A percentile compares a stretch with the other conserved stretches of the same genome.
Conservation (phyloP, 2,113 vertebrate genomes). For the Elephantulus edwardii region DNA sequence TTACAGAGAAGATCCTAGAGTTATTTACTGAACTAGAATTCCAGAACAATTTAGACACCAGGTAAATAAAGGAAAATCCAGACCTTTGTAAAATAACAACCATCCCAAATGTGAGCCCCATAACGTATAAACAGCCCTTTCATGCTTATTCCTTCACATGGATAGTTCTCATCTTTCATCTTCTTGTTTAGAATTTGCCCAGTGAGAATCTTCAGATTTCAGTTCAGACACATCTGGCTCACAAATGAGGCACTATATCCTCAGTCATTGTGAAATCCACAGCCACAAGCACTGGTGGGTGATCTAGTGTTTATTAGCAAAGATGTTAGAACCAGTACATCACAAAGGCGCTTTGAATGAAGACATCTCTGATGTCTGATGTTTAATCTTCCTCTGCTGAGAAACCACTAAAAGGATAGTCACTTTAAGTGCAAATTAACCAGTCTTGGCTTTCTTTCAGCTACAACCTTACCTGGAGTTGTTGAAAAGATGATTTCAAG, state of each 20-base stretch:
- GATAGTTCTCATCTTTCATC: constrained; percentile 80
- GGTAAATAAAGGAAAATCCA: constrained; percentile 80
- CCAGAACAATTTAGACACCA: constrained; percentile 77
- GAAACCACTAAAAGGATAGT: constrained; percentile 75
- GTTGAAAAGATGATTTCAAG: constrained; percentile 62
- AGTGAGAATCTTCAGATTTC: constrained; percentile 83
- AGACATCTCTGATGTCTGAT: constrained; percentile 82
- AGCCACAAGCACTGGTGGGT: constrained; percentile 65
- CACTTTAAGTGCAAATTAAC: constrained; percentile 68
- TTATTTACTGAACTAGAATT: constrained; percentile 36
- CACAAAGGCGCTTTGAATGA: constrained; percentile 74
- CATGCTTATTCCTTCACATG: constrained; percentile 71
- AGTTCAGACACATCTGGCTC: constrained; percentile 85
- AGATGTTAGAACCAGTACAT: constrained; percentile 54
- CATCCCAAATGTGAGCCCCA: constrained; percentile 60
- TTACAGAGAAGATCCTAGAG: neutral
- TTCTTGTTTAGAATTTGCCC: constrained; percentile 81
- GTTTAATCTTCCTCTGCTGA: constrained; percentile 75
- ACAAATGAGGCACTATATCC: constrained; percentile 78
- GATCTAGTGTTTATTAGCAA: constrained; percentile 65
- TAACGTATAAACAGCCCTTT: constrained; percentile 70
- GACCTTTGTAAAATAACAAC: constrained; percentile 76
- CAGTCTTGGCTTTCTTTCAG: constrained; percentile 66
- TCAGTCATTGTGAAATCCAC: constrained; percentile 66
- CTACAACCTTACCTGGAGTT: neutral